phyloP scores from a whole-genome alignment of 2,797 vertebrate genomes.

The Anabacerthia variegaticeps region DNA sequence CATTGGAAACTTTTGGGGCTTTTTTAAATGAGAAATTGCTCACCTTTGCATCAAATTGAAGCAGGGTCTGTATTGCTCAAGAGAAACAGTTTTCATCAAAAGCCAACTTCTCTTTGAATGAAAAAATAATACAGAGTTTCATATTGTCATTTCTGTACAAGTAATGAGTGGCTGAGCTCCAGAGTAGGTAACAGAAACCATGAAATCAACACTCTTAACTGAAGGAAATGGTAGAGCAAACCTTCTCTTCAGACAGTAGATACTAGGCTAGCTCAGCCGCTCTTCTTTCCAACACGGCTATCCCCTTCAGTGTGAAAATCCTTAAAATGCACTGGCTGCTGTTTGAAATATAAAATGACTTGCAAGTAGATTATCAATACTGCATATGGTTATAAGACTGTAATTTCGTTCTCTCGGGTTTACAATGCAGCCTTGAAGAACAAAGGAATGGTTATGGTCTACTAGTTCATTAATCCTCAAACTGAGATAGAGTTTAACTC shows the following conservation, averaged over 20 bases:
- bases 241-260: neutral
- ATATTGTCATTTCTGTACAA: neutral
- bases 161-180: neutral
- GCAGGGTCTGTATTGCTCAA: neutral
- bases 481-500: neutral
- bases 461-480: neutral
- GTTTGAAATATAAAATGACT: neutral
- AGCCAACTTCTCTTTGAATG: neutral
- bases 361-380: neutral
- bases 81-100: neutral
- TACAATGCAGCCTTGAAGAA: neutral
- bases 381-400: neutral
- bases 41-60: neutral
- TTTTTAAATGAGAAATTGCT: neutral
- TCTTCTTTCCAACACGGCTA: neutral
- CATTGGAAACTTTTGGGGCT: neutral
- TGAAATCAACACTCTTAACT: neutral
- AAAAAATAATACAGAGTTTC: neutral
- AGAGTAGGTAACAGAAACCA: neutral
- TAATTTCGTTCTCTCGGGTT: neutral
- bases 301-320: neutral
- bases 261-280: too few species aligned
- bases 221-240: neutral
- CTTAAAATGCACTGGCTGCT: neutral
- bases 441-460: neutral